Conservation (phyloP, 2,113 vertebrate species). For the Anhinga rufa region DNA sequence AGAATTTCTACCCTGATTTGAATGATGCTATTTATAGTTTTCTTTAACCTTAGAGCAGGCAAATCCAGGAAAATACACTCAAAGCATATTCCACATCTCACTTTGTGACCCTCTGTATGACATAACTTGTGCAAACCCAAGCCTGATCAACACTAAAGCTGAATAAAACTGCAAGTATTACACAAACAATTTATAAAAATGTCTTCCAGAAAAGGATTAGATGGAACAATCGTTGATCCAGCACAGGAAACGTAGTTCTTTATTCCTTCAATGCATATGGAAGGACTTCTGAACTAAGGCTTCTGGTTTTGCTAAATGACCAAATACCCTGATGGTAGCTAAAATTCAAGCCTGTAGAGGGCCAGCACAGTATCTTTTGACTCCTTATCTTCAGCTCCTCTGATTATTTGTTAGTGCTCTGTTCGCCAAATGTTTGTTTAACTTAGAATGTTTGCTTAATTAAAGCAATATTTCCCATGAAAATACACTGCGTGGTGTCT, state of each 20-base stretch:
- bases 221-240: background rate
- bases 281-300: background rate
- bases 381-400: background rate
- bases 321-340: accelerated
- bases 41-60: background rate
- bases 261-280: background rate
- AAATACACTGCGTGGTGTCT: background rate
- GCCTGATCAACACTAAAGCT: background rate
- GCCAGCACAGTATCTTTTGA: background rate
- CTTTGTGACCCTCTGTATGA: background rate
- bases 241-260: background rate
- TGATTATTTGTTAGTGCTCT: background rate
- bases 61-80: background rate
- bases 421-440: background rate
- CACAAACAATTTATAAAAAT: background rate
- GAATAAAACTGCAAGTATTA: background rate
- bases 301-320: background rate
- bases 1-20: background rate
- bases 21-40: background rate
- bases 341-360: background rate
- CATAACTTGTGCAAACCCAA: background rate
- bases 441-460: background rate
- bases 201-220: background rate
- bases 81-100: background rate
- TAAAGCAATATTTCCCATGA: background rate